These are phyloP conservation scores for Polypedilum vanderplanki DNA, from an alignment of 1,140 invertebrate species.

Conservation along the genomic window DNA sequence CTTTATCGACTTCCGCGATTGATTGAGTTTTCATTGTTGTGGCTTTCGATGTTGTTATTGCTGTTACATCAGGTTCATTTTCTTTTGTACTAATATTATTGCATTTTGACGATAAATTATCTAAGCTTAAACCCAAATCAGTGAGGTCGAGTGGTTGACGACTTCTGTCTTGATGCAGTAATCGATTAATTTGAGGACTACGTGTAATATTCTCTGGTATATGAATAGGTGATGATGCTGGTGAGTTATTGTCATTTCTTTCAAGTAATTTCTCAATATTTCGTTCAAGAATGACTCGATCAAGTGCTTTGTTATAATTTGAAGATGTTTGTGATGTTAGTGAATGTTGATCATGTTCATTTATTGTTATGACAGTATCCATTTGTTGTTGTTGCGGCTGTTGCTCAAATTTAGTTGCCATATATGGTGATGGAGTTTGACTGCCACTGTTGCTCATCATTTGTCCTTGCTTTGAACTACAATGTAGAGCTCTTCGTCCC, in stretches of 20 bases:
- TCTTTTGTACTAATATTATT: conserved; percentile 37
- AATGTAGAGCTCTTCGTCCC: conserved; percentile 48
- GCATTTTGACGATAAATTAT: conserved; percentile 32
- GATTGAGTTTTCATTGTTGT: conserved; percentile 33
- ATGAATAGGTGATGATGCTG: conserved; percentile 32
- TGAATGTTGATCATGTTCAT: conserved; percentile 4
- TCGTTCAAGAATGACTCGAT: conserved; percentile 52
- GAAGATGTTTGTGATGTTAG: conserved; percentile 27
- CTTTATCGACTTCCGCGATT: conserved; percentile 36
- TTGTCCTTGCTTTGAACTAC: conserved; percentile 38
- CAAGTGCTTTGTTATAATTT: conserved; percentile 40
- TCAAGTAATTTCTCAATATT: conserved; percentile 48
- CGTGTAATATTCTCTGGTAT: conserved; percentile 34
- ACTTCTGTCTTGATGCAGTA: conserved; percentile 35
- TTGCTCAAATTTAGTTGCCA: neutral
- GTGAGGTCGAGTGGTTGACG: conserved; percentile 41
- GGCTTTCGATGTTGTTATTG: conserved; percentile 33
- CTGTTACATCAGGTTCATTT: conserved; percentile 34
- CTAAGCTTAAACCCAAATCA: conserved; percentile 41
- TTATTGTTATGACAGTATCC: conserved; percentile 29
- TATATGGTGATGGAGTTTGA: conserved; percentile 35
- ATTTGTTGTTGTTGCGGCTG: neutral
- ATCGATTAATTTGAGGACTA: conserved; percentile 39
- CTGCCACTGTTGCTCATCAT: conserved; percentile 33
- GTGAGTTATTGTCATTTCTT: conserved; percentile 36